Conservation (phyloP, 2,888 invertebrate species). For the Lasioglossum oenotherae region DNA sequence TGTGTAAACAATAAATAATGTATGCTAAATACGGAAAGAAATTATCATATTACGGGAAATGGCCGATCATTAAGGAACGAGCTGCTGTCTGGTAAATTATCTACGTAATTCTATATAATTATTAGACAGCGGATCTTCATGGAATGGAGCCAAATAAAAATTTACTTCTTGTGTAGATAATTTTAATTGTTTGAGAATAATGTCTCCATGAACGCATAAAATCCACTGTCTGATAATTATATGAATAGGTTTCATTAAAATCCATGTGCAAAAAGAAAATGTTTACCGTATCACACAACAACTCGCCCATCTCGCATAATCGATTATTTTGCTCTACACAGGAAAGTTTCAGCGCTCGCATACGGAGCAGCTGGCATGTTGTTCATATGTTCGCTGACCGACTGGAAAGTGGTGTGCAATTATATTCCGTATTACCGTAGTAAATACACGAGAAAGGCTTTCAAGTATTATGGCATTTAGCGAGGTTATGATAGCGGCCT, state of each 20-base stretch:
- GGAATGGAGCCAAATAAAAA: too few species aligned
- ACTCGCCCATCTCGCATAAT: not conserved
- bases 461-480: slow-evolving; percentile 47
- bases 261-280: not conserved
- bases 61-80: slow-evolving; percentile 29
- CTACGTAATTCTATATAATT: not conserved
- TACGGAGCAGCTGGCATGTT: slow-evolving; percentile 69
- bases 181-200: too few species aligned
- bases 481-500: not conserved
- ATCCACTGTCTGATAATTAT: too few species aligned
- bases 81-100: slow-evolving; percentile 44
- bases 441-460: slow-evolving; percentile 68
- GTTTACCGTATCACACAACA: not conserved
- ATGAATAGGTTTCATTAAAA: not conserved
- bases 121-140: not conserved
- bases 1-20: slow-evolving; percentile 36
- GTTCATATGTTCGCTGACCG: slow-evolving; percentile 70
- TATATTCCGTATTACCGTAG: slow-evolving; percentile 74
- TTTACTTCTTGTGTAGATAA: too few species aligned
- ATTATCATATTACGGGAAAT: slow-evolving; percentile 21
- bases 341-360: slow-evolving; percentile 70
- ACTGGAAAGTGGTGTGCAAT: slow-evolving; percentile 76
- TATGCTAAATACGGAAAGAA: not conserved
- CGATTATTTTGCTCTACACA: slow-evolving; percentile 40
- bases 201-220: too few species aligned